Evolutionary conservation across 2,888 invertebrate species (phyloP).

Genomic region (Nesidiocoris tenuis): DNA sequence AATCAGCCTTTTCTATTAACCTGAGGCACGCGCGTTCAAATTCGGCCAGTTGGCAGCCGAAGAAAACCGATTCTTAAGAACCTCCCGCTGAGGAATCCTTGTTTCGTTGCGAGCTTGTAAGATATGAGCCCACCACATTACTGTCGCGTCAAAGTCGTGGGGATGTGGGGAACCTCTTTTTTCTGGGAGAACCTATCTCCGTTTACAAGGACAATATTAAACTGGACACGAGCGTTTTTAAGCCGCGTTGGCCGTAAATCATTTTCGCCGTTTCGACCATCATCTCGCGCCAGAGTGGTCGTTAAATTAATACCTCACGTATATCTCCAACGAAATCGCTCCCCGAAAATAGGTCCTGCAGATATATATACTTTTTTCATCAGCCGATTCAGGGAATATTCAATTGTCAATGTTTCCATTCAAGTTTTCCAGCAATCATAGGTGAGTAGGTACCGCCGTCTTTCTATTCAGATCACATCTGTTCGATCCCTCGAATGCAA

Average conservation of each 20-base stretch:
- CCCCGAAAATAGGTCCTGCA: too few species aligned
- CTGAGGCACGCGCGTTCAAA: not conserved
- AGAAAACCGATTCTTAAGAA: not conserved
- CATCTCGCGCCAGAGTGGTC: not conserved
- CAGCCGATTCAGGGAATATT: too few species aligned
- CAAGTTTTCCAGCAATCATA: too few species aligned
- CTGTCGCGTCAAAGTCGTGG: constrained; percentile 16
- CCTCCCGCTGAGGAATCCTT: constrained; percentile 14
- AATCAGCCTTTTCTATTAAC: not conserved
- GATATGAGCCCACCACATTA: constrained; percentile 19
- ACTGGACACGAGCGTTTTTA: constrained; percentile 1
- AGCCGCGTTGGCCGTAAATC: constrained; percentile 15
- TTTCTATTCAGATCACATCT: too few species aligned
- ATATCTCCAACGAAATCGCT: not conserved
- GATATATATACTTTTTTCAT: too few species aligned
- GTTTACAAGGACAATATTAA: constrained; percentile 4
- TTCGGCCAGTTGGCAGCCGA: not conserved
- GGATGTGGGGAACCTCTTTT: not conserved
- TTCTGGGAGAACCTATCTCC: not conserved
- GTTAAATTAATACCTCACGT: not conserved
- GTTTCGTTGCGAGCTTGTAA: constrained; percentile 14
- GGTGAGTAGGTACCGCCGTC: too few species aligned
- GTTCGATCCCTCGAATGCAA: too few species aligned
- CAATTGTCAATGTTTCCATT: too few species aligned
- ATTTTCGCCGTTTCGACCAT: constrained; percentile 15